Evolutionary conservation across 2,113 vertebrate species (phyloP), one percentile per base, ranked within the genome.

Genomic region (Ornithorhynchus anatinus): DNA sequence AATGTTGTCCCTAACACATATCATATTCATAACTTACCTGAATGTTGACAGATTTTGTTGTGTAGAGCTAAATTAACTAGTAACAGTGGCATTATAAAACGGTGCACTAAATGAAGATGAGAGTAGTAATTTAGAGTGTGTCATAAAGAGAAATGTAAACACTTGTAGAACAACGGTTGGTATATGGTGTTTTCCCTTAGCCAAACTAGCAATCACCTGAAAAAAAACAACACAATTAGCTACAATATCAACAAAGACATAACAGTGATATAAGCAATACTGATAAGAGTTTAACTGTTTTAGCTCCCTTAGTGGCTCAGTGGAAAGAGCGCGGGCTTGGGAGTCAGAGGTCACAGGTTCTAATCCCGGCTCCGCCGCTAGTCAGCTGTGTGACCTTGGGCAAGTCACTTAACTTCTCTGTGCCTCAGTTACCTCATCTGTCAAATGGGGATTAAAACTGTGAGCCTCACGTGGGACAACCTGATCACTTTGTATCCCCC

Each of bases 71-170:
- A 86, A 88, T 91, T 86, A 88, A 82, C 84, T 58, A 71, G 80
- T 84, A 86, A 85, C 65, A 73, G 59, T 84, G 77, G 74, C 84
- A 79, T 92, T 91, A 86, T 85, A 84, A 89, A 89, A 88, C 59
- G 72, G 85, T 88, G 69, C 69, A 79, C 84, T 80, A 85, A 84
- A 81, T 86, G 86, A 86, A 88, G 86, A 89, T 82, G 76, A 77
- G 81, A 66, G 60, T 76, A 79, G 73, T 82, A 87, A 51, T 82
- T 88, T 89, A 84, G 85, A 77, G 66, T 71, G 67, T 81, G 84
- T 88, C 76, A 77, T 59, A 79, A 86, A 85, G 68, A 86, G 77
- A 91, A 91, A 90, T 86, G 82, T 85, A 85, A 90, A 77, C 80
- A 86, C 73, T 69, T 59, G 42, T 69, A 38, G 45, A 83, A 57